These are phyloP conservation scores for Apteryx owenii DNA, from an alignment of 2,113 vertebrate genomes.

Conservation along the genomic window DNA sequence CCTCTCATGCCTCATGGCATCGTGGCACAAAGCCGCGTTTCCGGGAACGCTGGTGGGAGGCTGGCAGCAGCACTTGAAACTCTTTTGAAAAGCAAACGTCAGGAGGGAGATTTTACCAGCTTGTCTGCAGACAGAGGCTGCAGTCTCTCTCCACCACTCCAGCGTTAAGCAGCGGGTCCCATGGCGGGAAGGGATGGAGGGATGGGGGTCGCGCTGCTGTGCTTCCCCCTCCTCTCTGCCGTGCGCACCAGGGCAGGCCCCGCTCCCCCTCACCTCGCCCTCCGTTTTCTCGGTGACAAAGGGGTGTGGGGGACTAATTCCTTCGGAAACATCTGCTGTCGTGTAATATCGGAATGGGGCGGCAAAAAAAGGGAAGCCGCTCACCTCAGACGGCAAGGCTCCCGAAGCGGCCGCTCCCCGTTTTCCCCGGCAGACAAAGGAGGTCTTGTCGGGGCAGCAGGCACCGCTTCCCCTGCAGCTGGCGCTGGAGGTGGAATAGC, in stretches of 20 bases:
- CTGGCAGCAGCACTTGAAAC: background rate
- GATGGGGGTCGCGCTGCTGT: too few species aligned
- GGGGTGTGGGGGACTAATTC: conserved; percentile 18
- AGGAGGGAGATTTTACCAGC: background rate
- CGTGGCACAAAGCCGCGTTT: background rate
- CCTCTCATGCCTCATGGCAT: background rate
- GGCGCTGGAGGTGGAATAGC: conserved; percentile 77
- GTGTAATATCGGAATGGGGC: conserved; percentile 4
- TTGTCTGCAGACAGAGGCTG: background rate
- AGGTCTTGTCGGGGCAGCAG: conserved; percentile 71
- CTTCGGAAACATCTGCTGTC: conserved; percentile 48
- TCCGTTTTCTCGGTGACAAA: background rate
- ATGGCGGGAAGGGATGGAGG: too few species aligned
- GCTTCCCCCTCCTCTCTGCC: background rate
- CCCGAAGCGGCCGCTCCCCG: conserved; percentile 64
- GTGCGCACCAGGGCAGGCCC: background rate
- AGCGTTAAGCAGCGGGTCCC: background rate
- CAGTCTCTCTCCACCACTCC: too few species aligned
- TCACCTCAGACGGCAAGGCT: conserved; percentile 58
- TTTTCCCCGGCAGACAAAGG: conserved; percentile 72
- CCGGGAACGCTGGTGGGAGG: background rate
- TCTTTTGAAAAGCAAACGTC: background rate
- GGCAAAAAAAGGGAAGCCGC: conserved; percentile 31
- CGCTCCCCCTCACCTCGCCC: background rate
- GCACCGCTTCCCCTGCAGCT: conserved; percentile 77